Evolutionary conservation across 2,113 vertebrate species (phyloP).

Genomic region (Megatriorchis doriae): DNA sequence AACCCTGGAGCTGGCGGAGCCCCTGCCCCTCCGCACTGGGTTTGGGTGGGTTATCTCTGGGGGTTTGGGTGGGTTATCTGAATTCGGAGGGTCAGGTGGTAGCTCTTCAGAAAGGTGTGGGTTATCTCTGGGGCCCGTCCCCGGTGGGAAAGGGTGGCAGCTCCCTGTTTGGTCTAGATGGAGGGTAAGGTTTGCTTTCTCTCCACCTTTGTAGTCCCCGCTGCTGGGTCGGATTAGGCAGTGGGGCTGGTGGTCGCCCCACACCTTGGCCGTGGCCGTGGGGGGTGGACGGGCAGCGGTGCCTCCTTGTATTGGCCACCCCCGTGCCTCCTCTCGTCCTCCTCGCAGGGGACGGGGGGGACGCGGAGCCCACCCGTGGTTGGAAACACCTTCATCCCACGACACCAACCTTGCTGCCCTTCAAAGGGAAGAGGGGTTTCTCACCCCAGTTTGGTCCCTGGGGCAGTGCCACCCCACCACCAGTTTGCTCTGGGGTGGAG

Average conservation of each 20-base stretch:
- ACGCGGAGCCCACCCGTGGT: neutral
- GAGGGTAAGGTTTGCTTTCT: neutral
- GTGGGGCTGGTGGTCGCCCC: neutral
- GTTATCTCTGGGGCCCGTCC: neutral
- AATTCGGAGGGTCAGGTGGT: rapidly evolving
- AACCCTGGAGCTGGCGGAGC: neutral
- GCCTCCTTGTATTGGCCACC: neutral
- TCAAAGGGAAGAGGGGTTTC: neutral
- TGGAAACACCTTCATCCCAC: neutral
- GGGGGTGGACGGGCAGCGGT: rapidly evolving
- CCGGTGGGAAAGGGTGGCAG: rapidly evolving
- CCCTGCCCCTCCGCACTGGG: rapidly evolving
- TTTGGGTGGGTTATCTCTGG: neutral
- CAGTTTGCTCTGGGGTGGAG: neutral
- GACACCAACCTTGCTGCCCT: neutral
- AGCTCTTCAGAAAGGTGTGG: neutral
- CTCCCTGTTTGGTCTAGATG: neutral
- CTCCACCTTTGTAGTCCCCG: neutral
- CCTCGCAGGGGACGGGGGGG: rapidly evolving
- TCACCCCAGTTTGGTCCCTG: neutral
- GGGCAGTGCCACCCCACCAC: neutral
- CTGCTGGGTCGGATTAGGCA: neutral
- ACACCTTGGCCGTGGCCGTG: neutral
- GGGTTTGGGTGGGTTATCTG: neutral
- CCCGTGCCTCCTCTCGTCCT: neutral